Evolutionary conservation across 2,797 vertebrate species (phyloP).

Genomic region (Triplophysa yarkandensis): DNA sequence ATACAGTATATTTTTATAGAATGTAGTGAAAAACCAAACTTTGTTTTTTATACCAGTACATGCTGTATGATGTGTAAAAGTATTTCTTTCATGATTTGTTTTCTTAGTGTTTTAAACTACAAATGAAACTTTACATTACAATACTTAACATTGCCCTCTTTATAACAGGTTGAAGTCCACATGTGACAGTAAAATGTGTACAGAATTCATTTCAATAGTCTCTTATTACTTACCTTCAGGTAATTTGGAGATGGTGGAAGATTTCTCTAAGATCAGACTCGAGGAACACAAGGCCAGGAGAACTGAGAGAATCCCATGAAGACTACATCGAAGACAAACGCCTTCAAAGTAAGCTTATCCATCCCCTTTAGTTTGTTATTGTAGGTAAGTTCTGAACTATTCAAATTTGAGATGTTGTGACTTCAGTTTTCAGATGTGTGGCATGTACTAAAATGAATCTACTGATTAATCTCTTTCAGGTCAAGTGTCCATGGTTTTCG

Average conservation of each 20-base stretch:
- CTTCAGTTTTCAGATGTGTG: neutral
- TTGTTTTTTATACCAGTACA: no score
- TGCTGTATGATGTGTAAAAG: no score
- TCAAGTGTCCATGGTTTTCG: constrained; percentile 77
- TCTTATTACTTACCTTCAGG: constrained; percentile 56
- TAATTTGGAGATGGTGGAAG: constrained; percentile 78
- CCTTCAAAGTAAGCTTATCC: constrained; percentile 67
- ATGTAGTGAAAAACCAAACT: no score
- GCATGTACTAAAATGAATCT: neutral
- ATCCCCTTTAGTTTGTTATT: neutral
- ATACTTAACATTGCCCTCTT: no score
- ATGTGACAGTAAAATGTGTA: no score
- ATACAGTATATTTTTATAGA: no score
- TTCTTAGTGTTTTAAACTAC: no score
- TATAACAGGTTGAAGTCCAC: no score
- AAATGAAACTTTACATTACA: no score
- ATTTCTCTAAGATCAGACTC: constrained; percentile 69
- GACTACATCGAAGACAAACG: constrained; percentile 68
- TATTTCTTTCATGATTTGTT: no score
- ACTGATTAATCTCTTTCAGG: constrained; percentile 59
- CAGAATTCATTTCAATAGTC: neutral
- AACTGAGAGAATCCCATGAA: constrained; percentile 64
- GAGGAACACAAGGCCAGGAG: constrained; percentile 64
- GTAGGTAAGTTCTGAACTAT: neutral
- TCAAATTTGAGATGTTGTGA: no score